These are phyloP conservation scores for Osmerus eperlanus DNA, from an alignment of 2,113 vertebrate genomes.

Conservation along the genomic window DNA sequence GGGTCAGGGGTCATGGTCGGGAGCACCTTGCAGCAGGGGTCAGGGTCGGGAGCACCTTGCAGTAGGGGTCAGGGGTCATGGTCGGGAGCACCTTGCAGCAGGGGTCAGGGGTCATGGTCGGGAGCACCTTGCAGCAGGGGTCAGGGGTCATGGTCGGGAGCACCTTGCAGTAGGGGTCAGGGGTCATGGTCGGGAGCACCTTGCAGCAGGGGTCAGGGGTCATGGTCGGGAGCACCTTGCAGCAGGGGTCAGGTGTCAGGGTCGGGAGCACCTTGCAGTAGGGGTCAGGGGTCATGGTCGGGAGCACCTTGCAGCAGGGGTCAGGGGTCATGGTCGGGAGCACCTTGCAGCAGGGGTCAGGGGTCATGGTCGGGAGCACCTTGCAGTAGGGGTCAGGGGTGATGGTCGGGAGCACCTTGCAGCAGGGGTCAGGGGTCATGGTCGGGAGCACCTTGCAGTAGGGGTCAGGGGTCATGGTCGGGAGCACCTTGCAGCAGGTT, in stretches of 20 bases:
- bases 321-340: conserved; percentile 65
- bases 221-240: conserved; percentile 68
- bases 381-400: conserved; percentile 89
- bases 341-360: conserved; percentile 89
- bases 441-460: no score
- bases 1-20: conserved; percentile 73
- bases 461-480: no score
- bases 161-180: conserved; percentile 89
- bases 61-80: no score
- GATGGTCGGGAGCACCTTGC: conserved; percentile 68
- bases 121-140: conserved; percentile 81
- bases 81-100: conserved; percentile 79
- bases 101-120: conserved; percentile 70
- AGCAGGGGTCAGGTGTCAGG: conserved; percentile 75
- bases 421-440: conserved; percentile 48
- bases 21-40: conserved; percentile 84
- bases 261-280: conserved; percentile 79
- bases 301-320: conserved; percentile 81
- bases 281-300: conserved; percentile 73
- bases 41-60: no score
- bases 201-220: conserved; percentile 89
- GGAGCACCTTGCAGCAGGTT: conserved; percentile 83
- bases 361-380: conserved; percentile 44
- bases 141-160: conserved; percentile 65
- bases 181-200: conserved; percentile 44